phyloP scores from a whole-genome alignment of 2,888 invertebrate genomes.

The Campopleginae sp. region DNA sequence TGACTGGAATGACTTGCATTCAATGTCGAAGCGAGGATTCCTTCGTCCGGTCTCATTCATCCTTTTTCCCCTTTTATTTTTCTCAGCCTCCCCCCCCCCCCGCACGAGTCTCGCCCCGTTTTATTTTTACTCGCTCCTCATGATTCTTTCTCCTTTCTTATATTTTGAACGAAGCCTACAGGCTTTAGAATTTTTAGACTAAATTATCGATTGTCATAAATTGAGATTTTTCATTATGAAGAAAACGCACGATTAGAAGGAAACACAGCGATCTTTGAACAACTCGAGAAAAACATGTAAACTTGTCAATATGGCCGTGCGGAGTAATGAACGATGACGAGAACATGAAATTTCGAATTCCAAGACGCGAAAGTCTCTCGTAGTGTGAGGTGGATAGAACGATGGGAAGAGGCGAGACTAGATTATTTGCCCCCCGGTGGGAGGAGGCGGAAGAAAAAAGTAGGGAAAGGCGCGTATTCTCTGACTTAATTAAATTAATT shows the following conservation, averaged over 20 bases:
- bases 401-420: conserved; percentile 40
- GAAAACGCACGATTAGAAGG: background rate
- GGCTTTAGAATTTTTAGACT: no score
- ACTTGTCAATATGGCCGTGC: background rate
- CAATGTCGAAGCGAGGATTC: conserved; percentile 81
- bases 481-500: conserved; percentile 83
- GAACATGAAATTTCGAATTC: background rate
- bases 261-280: background rate
- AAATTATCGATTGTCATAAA: background rate
- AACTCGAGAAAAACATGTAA: background rate
- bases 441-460: conserved; percentile 74
- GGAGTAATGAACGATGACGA: background rate
- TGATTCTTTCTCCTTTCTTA: conserved; percentile 37
- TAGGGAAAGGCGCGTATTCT: conserved; percentile 69
- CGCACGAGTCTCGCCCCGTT: conserved; percentile 27
- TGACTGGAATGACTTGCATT: conserved; percentile 84
- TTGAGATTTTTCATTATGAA: background rate
- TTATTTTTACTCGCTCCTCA: conserved; percentile 50
- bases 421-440: conserved; percentile 77
- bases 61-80: conserved; percentile 64
- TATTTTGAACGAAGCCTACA: no score
- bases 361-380: background rate
- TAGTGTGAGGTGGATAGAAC: background rate
- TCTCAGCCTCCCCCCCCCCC: conserved; percentile 62
- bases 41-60: conserved; percentile 71